Percentiles rank a stretch among this genome's conserved stretches.
Evolutionary conservation across 2,113 vertebrate genomes (phyloP).

Genomic region (Spermophilus dauricus): DNA sequence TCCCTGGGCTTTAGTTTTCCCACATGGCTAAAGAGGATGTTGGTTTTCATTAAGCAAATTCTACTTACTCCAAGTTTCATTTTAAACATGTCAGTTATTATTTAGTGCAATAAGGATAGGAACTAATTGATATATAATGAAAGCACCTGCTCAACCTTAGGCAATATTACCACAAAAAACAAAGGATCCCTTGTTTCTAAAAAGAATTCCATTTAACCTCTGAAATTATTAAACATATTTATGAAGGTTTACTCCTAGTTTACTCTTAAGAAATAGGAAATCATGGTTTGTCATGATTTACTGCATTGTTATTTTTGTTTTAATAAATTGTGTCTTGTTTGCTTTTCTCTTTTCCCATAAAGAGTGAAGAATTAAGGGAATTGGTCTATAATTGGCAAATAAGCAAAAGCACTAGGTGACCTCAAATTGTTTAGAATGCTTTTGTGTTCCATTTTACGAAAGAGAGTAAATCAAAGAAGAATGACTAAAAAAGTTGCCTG

Average conservation of each 20-base stretch:
- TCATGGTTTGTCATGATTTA: not conserved
- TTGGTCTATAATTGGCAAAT: not conserved
- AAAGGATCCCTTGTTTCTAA: not conserved
- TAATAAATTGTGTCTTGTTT: conserved; percentile 5
- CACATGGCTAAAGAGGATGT: not conserved
- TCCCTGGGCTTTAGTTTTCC: not conserved
- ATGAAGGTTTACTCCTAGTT: not conserved
- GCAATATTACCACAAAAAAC: not conserved
- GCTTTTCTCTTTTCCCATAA: conserved; percentile 45
- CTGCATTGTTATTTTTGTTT: conserved; percentile 18
- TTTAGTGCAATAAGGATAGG: not conserved
- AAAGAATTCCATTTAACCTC: not conserved
- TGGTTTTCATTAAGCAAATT: not conserved
- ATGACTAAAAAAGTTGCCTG: conserved; percentile 68
- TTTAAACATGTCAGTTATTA: conserved; percentile 48
- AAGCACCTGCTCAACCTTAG: not conserved
- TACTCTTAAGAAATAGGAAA: conserved; percentile 24
- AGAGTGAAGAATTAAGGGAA: conserved; percentile 47
- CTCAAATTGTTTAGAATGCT: conserved; percentile 72
- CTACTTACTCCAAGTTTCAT: not conserved
- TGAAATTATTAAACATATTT: not conserved
- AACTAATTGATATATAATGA: conserved; percentile 28
- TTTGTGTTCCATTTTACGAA: conserved; percentile 69
- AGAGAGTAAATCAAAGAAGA: conserved; percentile 76
- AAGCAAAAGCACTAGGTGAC: conserved; percentile 36